Base-by-base conservation (phyloP, 2,797 vertebrate species). In the Choloepus didactylus region DNA sequence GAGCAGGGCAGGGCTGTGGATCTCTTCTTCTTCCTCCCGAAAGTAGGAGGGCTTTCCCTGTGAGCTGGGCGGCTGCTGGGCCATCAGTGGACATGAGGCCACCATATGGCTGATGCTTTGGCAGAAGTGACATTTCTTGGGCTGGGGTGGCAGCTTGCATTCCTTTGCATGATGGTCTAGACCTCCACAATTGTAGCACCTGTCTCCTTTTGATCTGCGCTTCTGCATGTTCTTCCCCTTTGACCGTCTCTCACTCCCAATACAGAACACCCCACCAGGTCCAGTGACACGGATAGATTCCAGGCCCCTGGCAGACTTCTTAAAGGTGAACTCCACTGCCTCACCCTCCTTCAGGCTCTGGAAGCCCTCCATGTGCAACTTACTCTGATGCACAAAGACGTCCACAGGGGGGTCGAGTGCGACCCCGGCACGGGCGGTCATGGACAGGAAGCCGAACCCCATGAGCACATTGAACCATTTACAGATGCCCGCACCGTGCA, bases 381-480 rank as follows among this genome's bases (percentile, higher is more conserved):
- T 99, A 98, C 99, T 99, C 99, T 99, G 99, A 97, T 99, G 99
- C 96, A 99, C 99, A 97, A 99, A 99, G 82, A 99, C 99, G 90
- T 99, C 99, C n/a, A 6, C 41, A 5, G 41, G 41, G 41, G 41
- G 6, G 4, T 44, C 41, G 41, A 44, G 41, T 44, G 41, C 98
- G 25, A 98, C 98, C 92, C 99, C 35, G 59, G 99, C 99, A 35
- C 35, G 35, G 35, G 35, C 35, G 35, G 35, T 99, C 99, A 99
- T 99, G 98, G 99, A 99, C 97, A 99, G 99, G 98, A 99, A 99
- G 38, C 99, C 99, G 98, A 99, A 99, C 66, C 99, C 99, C 99
- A 99, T 99, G 98, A 99, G 99, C 93, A 99, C 99, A 89, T 99
- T 99, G 98, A 99, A 99, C 99, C 99, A 99, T 87, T 99, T 99